Evolutionary conservation across 2,797 vertebrate species (phyloP), one percentile per base, ranked within the genome.

Genomic region (Anguilla megastoma): DNA sequence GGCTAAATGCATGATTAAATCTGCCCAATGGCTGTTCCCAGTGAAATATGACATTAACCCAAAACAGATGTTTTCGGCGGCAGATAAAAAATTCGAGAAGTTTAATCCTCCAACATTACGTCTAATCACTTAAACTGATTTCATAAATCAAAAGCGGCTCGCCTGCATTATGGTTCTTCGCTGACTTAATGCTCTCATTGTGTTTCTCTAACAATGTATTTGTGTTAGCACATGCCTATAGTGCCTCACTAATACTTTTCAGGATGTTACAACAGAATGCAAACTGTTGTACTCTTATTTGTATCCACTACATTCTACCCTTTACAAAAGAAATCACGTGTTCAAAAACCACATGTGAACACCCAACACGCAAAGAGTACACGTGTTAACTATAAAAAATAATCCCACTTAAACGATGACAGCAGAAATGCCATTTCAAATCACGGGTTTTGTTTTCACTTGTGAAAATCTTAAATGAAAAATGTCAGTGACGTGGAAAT

Each of bases 1-100:
- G 50, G 66, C 45, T 69, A 86, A 84, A 84, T 6, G 48, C 50
- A 33, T 58, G 83, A 84, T 58, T 84, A 56, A 84, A 54, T 84
- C 83, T 84, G 52, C 50, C 83, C 50, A 54, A 30, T 56, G 74
- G 50, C 83, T 84, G 83, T 82, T 82, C 41, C 79, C 79, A 48
- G 41, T 54, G 83, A 84, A 56, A 54, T 84, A 84, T 58, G 83
- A 54, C 83, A 84, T 54, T 84, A 84, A 84, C 52, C 83, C 52
- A 30, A 54, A 54, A 58, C 83, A 84, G 50, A 10, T 84, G 83
- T 56, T 84, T 82, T 84, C 50, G 16, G 52, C 45, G 33, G 33
- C 18, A 48, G 79, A 82, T 58, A 52, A 56, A 84, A 84, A 50
- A 3, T n/a, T 84, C n/a, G 10, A 27, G 7, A 84, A 56, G 83